Conservation (phyloP, 2,888 invertebrate species). For the Glaucopsyche alexis region DNA sequence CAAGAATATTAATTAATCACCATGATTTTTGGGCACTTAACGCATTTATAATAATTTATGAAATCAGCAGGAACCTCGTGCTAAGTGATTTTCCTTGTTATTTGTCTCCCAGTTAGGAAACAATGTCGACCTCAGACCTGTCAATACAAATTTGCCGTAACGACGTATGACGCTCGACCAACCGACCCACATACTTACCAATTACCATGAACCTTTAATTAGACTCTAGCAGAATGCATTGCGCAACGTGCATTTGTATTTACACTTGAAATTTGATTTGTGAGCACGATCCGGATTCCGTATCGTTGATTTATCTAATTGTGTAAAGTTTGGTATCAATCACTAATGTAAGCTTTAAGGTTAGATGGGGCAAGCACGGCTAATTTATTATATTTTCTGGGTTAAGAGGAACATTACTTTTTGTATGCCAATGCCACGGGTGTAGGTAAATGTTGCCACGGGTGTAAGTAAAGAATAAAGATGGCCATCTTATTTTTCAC, state of each 20-base stretch:
- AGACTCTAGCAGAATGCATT: slow-evolving; percentile 49
- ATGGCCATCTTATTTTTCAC: no score
- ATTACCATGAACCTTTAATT: slow-evolving; percentile 63
- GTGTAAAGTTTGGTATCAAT: slow-evolving; percentile 7
- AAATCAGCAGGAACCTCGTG: background rate
- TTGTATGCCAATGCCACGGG: background rate
- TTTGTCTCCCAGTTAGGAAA: background rate
- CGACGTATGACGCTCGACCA: slow-evolving; percentile 7
- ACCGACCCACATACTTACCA: slow-evolving; percentile 55
- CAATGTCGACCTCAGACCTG: slow-evolving; percentile 28
- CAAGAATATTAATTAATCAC: no score
- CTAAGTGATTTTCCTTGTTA: background rate
- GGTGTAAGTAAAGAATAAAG: no score
- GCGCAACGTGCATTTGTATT: slow-evolving; percentile 45
- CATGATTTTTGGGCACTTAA: no score
- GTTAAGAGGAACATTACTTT: background rate
- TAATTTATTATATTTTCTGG: background rate
- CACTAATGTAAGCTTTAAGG: background rate
- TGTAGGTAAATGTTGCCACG: no score
- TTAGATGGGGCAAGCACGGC: background rate
- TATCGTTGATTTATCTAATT: slow-evolving; percentile 28
- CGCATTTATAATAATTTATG: no score
- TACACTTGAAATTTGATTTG: slow-evolving; percentile 41
- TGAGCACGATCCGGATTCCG: slow-evolving; percentile 11
- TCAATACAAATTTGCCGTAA: slow-evolving; percentile 32